Conservation (phyloP, 2,113 vertebrate genomes). For the Microcebus ravelobensis region DNA sequence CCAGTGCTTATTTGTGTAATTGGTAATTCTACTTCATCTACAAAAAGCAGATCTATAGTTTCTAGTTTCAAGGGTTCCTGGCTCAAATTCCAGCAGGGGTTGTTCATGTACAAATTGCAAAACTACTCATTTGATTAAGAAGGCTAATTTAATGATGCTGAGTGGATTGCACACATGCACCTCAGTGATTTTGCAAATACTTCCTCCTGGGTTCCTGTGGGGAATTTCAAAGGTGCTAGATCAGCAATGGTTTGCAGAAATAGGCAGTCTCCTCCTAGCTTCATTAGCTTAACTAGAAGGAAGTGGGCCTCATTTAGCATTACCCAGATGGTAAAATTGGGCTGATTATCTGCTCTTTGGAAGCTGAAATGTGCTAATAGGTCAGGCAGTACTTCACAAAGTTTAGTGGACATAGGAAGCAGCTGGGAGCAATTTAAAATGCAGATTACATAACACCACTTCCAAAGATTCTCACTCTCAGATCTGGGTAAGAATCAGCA, state of each 20-base stretch:
- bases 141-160: constrained; percentile 26
- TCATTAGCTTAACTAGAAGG: constrained; percentile 63
- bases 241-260: constrained; percentile 37
- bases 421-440: constrained; percentile 73
- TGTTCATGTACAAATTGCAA: constrained; percentile 35
- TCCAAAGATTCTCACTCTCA: constrained; percentile 1
- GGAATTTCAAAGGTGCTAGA: constrained; percentile 35
- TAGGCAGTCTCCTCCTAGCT: neutral
- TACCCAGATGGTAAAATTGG: constrained; percentile 68
- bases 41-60: neutral
- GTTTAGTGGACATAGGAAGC: constrained; percentile 58
- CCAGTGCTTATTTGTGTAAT: neutral
- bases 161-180: neutral
- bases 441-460: constrained; percentile 46
- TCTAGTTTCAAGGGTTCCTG: constrained; percentile 6
- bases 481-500: constrained; percentile 8
- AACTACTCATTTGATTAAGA: constrained; percentile 56
- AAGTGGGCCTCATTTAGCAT: constrained; percentile 60
- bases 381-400: constrained; percentile 54
- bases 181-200: neutral
- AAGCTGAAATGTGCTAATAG: constrained; percentile 60
- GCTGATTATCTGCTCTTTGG: constrained; percentile 65
- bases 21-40: constrained; percentile 36
- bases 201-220: neutral
- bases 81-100: constrained; percentile 36